phyloP scores from a whole-genome alignment of 2,113 vertebrate genomes.

The Sorex araneus region DNA sequence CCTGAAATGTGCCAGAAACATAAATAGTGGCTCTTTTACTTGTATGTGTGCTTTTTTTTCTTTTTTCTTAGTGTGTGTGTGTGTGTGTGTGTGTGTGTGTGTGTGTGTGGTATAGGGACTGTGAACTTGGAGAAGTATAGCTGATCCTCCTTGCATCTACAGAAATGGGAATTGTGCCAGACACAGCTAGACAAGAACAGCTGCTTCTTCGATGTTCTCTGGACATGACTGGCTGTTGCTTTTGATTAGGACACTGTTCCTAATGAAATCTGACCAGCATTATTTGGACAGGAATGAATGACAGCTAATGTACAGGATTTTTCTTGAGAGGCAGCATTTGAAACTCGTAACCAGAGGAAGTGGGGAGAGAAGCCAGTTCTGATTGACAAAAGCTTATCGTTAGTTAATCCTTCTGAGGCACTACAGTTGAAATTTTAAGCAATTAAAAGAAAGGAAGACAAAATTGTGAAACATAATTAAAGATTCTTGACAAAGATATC shows the following conservation, averaged over 20 bases:
- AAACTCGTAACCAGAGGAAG: constrained; percentile 37
- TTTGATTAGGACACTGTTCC: constrained; percentile 78
- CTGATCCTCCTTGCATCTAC: constrained; percentile 45
- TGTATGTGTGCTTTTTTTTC: no score
- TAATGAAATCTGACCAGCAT: constrained; percentile 68
- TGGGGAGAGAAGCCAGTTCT: constrained; percentile 35
- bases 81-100: no score
- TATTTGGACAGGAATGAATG: constrained; percentile 8
- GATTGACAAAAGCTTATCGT: constrained; percentile 75
- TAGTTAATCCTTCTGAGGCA: constrained; percentile 70
- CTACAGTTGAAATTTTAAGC: constrained; percentile 51
- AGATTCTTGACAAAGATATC: constrained; percentile 61
- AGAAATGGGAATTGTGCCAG: constrained; percentile 77
- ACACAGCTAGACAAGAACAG: constrained; percentile 74
- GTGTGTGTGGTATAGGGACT: no score
- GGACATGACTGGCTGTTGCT: constrained; percentile 67
- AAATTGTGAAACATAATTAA: constrained; percentile 68
- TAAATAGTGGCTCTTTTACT: constrained; percentile 45
- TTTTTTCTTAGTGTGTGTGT: no score
- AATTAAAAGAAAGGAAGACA: constrained; percentile 64
- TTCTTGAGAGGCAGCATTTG: constrained; percentile 71
- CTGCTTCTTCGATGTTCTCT: constrained; percentile 46
- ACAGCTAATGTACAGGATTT: constrained; percentile 54
- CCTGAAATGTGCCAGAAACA: constrained; percentile 38
- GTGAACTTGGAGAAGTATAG: constrained; percentile 26